Base-by-base conservation (phyloP, 1,140 invertebrate genomes). In the Reticulitermes speratus region DNA sequence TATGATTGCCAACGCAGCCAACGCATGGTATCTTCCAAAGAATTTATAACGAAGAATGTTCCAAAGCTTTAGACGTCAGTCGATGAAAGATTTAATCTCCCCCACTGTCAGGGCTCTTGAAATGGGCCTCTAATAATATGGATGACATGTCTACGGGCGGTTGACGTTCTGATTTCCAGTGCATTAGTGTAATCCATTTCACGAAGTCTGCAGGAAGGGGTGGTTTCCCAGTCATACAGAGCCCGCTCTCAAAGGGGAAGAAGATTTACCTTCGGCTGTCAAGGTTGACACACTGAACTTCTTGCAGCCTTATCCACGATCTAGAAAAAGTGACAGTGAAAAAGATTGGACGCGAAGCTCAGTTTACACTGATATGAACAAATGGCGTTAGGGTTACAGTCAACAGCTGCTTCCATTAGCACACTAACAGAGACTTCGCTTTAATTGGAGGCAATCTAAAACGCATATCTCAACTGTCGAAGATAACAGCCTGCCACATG, bases 11-110 rank as follows among this genome's bases (percentile, higher is more conserved):
- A 30, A 30, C 1, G 19, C 59, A 30, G 25, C n/a, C 65, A 14
- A 25, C n/a, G 65, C 25, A 30, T 30, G n/a, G 25, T 30, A 75
- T 30, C 65, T 75, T 25, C n/a, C n/a, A 30, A 75, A 30, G 25
- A 75, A 75, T 75, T 30, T 75, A 75, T 75, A 75, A 75, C 30
- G 65, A 75, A 75, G 65, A 75, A 75, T 75, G 65, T 75, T 75
- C 25, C 25, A 75, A 75, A 75, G 65, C 65, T 30, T 75, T 30
- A 30, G 65, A 75, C 16, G 65, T 75, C 65, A 75, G 65, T 75
- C 25, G 65, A 75, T 75, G 65, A 75, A 75, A 75, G 65, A 75
- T 75, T 75, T 75, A 75, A 75, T 75, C 65, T 75, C 65, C 65
- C n/a, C 16, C 25, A 25, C 25, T 30, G 65, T 14, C 65, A 75